A percentile compares a stretch with the other conserved stretches of the same genome.
phyloP scores from a whole-genome alignment of 2,888 invertebrate genomes.

The Lagria hirta region DNA sequence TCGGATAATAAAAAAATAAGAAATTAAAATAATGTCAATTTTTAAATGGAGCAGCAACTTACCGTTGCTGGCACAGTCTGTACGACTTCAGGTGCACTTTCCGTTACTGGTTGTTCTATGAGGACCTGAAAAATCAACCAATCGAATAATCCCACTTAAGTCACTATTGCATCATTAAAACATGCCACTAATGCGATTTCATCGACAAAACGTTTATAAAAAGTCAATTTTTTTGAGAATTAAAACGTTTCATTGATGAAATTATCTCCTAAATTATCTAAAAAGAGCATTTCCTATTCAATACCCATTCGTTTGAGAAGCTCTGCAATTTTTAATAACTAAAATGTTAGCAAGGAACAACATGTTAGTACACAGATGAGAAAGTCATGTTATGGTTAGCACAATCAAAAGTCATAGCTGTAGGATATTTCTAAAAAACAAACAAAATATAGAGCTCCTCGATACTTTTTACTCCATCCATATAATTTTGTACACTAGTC shows the following conservation, averaged over 20 bases:
- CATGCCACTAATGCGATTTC: too few relatives aligned
- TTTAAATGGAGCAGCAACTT: constrained; percentile 4
- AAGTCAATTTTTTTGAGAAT: too few relatives aligned
- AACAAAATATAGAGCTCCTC: constrained; percentile 6
- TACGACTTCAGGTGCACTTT: constrained; percentile 10
- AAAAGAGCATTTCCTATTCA: too few relatives aligned
- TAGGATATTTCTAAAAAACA: constrained; percentile 8
- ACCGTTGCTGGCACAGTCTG: constrained; percentile 13
- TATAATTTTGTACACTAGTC: too few relatives aligned
- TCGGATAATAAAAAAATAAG: neutral
- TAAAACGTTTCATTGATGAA: too few relatives aligned
- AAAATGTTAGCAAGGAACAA: constrained; percentile 30
- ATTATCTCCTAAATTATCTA: too few relatives aligned
- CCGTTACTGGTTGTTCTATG: constrained; percentile 11
- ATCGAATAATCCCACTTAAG: too few relatives aligned
- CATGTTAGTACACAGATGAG: constrained; percentile 34
- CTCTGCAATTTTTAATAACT: too few relatives aligned
- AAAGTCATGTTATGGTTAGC: constrained; percentile 32
- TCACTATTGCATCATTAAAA: too few relatives aligned
- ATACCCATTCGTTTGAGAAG: too few relatives aligned
- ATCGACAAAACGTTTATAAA: too few relatives aligned
- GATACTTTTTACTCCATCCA: too few relatives aligned
- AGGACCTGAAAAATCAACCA: constrained; percentile 35
- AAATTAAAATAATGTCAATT: neutral
- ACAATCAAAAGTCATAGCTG: constrained; percentile 26